phyloP scores from a whole-genome alignment of 2,113 vertebrate species.

The Calyptomena viridis region DNA sequence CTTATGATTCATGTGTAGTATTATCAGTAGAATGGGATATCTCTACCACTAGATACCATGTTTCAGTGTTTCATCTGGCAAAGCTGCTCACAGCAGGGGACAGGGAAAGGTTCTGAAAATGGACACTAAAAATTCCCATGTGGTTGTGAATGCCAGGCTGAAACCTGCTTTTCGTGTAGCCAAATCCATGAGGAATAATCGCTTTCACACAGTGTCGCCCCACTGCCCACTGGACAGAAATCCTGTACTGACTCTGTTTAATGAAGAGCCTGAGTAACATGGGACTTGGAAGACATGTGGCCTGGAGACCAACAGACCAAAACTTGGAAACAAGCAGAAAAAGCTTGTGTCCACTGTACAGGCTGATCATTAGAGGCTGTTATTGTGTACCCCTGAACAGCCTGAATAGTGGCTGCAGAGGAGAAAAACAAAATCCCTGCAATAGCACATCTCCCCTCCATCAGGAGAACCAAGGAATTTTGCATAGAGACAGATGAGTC shows the following conservation, averaged over 20 bases:
- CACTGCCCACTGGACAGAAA: not conserved
- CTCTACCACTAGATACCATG: not conserved
- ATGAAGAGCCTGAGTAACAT: not conserved
- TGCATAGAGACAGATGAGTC: not conserved
- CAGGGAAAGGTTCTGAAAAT: not conserved
- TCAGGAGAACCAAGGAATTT: not conserved
- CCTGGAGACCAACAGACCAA: not conserved
- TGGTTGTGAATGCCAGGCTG: not conserved
- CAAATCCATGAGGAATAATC: not conserved
- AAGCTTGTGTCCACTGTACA: not conserved
- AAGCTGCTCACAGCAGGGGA: not conserved
- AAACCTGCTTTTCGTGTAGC: not conserved
- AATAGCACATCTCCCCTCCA: not conserved
- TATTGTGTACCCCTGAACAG: not conserved
- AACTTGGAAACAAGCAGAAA: not conserved
- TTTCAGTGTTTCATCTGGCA: not conserved
- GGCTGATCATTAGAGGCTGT: not conserved
- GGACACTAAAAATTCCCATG: not conserved
- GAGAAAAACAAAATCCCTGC: not conserved
- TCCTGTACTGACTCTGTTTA: not conserved
- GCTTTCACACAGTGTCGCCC: not conserved
- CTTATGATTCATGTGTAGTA: not conserved
- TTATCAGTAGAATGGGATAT: rapidly evolving
- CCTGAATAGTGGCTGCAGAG: not conserved
- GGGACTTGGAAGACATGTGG: not conserved